Evolutionary conservation across 1,140 invertebrate species (phyloP).

Genomic region (Scaptomyza hsui): DNA sequence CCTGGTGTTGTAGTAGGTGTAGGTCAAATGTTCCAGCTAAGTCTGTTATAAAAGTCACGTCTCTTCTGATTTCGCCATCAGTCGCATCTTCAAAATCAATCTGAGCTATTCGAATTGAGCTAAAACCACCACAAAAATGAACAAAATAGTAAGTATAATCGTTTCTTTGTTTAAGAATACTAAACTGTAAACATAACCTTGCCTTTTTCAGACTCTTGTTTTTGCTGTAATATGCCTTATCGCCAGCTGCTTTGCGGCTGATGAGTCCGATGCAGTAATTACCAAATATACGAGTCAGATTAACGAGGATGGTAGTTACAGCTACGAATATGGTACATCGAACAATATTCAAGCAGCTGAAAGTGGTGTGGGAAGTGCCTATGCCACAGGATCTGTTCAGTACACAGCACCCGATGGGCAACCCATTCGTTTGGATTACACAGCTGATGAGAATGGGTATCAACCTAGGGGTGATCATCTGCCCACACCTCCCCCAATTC

Average conservation of each 20-base stretch:
- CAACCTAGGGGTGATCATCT: constrained; percentile 89
- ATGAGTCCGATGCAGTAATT: constrained; percentile 63
- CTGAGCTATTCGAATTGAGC: constrained; percentile 8
- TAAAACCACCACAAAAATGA: constrained; percentile 38
- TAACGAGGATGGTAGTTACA: constrained; percentile 85
- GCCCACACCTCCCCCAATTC: constrained; percentile 92
- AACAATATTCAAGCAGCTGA: constrained; percentile 87
- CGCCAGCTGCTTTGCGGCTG: constrained; percentile 45
- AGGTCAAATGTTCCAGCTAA: constrained; percentile 58
- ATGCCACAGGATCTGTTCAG: constrained; percentile 56
- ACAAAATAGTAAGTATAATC: constrained; percentile 54
- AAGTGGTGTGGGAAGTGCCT: constrained; percentile 79
- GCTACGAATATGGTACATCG: constrained; percentile 85
- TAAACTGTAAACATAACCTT: not conserved
- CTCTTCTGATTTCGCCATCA: constrained; percentile 50
- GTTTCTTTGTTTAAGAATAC: not conserved
- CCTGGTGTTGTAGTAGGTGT: constrained; percentile 47
- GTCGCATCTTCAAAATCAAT: constrained; percentile 43
- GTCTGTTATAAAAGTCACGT: constrained; percentile 47
- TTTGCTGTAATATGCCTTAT: constrained; percentile 46
- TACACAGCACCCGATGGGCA: constrained; percentile 84
- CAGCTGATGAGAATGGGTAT: constrained; percentile 92
- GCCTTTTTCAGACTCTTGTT: constrained; percentile 42
- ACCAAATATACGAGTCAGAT: constrained; percentile 85
- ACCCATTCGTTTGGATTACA: constrained; percentile 86